Percentiles rank a stretch among this genome's conserved stretches.
These are phyloP conservation scores for Diachrysia chrysitis DNA, from an alignment of 2,888 invertebrate genomes.

Conservation along the genomic window DNA sequence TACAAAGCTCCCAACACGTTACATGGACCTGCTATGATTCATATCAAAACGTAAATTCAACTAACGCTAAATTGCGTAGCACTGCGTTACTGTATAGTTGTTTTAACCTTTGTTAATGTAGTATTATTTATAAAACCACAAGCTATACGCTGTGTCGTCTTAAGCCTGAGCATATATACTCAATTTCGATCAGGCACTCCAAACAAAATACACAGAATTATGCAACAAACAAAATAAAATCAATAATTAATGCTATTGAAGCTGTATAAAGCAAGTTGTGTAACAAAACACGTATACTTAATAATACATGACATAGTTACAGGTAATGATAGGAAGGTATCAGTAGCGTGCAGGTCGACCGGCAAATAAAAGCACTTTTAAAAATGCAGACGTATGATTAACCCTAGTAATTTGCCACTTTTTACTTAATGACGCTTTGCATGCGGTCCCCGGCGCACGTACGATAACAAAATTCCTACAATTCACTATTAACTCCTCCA, in stretches of 20 bases:
- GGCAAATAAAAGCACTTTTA: conserved; percentile 60
- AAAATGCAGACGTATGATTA: conserved; percentile 74
- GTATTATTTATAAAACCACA: not conserved
- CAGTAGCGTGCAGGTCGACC: conserved; percentile 51
- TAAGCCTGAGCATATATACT: conserved; percentile 1
- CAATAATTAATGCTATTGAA: conserved; percentile 30
- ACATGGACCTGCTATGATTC: not conserved
- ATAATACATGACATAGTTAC: conserved; percentile 28
- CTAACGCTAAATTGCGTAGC: not conserved
- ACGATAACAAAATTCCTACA: conserved; percentile 63
- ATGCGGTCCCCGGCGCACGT: conserved; percentile 54
- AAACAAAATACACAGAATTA: conserved; percentile 43
- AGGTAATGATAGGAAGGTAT: conserved; percentile 52
- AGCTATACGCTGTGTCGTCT: conserved; percentile 16
- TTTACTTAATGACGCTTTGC: conserved; percentile 68
- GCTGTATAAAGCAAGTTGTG: conserved; percentile 13
- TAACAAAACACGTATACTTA: conserved; percentile 53
- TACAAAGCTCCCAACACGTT: not conserved
- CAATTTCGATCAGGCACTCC: no score
- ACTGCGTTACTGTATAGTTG: not conserved
- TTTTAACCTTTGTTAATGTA: conserved; percentile 5
- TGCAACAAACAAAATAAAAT: conserved; percentile 33
- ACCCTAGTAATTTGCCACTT: conserved; percentile 68
- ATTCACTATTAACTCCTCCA: conserved; percentile 62
- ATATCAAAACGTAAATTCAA: not conserved